Evolutionary conservation across 2,113 vertebrate species (phyloP).

Genomic region (Xenus cinereus): DNA sequence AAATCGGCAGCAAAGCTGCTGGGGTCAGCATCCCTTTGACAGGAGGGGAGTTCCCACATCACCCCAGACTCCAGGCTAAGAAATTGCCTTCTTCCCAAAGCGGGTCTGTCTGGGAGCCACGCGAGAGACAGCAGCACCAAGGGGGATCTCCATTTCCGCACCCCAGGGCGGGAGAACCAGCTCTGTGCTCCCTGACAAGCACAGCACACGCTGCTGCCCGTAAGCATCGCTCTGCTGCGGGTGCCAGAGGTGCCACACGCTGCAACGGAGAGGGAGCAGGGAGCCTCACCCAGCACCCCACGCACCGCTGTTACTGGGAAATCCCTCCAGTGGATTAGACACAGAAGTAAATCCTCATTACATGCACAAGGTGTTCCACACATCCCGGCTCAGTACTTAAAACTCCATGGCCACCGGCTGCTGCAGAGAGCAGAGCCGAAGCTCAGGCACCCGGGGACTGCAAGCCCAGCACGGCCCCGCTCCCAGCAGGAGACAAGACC

Average conservation of each 20-base stretch:
- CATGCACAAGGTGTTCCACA: not conserved
- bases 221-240: accelerated
- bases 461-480: not conserved
- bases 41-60: not conserved
- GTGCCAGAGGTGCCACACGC: not conserved
- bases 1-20: not conserved
- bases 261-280: not conserved
- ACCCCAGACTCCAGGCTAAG: not conserved
- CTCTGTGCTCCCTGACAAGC: accelerated
- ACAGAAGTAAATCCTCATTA: not conserved
- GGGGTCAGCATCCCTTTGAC: not conserved
- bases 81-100: not conserved
- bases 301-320: not conserved
- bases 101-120: accelerated
- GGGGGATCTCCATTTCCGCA: not conserved
- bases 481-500: not conserved
- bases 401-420: accelerated
- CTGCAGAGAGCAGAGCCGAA: not conserved
- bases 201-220: accelerated
- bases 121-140: not conserved
- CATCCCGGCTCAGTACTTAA: not conserved
- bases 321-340: not conserved
- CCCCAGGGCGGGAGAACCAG: not conserved
- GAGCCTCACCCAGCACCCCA: not conserved
- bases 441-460: not conserved